Evolutionary conservation across 1,140 invertebrate species (phyloP), one percentile per base, ranked within the genome.

Genomic region (Oscheius sp.): DNA sequence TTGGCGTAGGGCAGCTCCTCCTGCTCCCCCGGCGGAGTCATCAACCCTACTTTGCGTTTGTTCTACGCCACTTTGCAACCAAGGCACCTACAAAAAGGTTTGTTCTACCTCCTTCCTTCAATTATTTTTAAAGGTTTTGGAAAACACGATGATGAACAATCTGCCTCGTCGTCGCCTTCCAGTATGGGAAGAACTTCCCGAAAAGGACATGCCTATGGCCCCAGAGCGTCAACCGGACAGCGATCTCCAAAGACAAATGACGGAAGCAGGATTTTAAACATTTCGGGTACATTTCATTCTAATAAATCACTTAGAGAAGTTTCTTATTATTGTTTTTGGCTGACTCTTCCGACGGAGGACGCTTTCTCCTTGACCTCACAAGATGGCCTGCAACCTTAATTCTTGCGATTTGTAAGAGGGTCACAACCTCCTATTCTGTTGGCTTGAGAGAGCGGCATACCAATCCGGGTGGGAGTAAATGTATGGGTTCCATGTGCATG

Each of bases 71-170:
- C 49, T 55, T 55, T 55, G 49, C 49, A 55, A 55, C 49, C 7
- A 55, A 55, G 49, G 49, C 7, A 55, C 7, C 28, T 26, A 7
- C 23, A 55, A 23, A 55, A 7, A 55, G 23, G 49, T 55, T 7
- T 42, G 38, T 42, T 42, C n/a, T 7, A n/a, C n/a, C n/a, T n/a
- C n/a, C n/a, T n/a, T n/a, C n/a, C 38, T 42, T 42, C 10, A 10
- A 42, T 42, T 42, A 10, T n/a, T 42, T 42, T 42, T 42, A 42
- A 42, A 55, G 49, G 49, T 55, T 7, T 7, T 55, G 7, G 49
- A 55, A 23, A 55, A 55, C 7, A 55, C 49, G 7, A 55, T 55
- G 49, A 55, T 55, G 49, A 7, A 55, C 7, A 55, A 55, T 55
- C 49, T 55, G 7, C 49, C 49, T 20, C 15, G 23, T 15, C 49